Base-by-base conservation (phyloP, 2,888 invertebrate species). In the Helobdella robusta region DNA sequence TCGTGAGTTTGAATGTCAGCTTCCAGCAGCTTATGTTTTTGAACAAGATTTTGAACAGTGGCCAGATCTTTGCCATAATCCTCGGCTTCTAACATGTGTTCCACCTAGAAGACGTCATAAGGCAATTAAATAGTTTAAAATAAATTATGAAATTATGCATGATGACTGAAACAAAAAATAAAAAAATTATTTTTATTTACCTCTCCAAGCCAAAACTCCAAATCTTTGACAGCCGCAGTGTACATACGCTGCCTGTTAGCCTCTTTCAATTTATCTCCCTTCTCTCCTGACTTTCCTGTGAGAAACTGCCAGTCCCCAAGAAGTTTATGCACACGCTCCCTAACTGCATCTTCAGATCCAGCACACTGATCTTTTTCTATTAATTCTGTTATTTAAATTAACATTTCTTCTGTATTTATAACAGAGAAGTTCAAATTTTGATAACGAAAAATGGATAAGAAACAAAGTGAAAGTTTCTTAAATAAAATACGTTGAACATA, bases 181-280 rank as follows among this genome's bases (percentile, higher is more conserved):
- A n/a, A n/a, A n/a, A 44, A 44, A 60, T 8, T 25, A 20, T n/a
- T 15, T 60, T 28, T 11, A 60, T 62, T 70, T 61, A 95, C 94
- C 85, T 98, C 97, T 73, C 97, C 97, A 66, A 99, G 86, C 98
- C 98, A 98, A 83, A 99, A 98, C 83, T 99, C 98, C 72, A 98
- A 85, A 82, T 98, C 98, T 82, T 99, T 98, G 70, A 98, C 95
- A 6, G 71, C 97, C 67, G 98, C 98, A 81, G 98, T 97, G 83
- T 97, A 99, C 0, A 94, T 94, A 71, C 97, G 86, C 79, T 98
- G 98, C 78, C 95, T 92, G 82, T 97, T 98, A 62, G 98, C 98
- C 80, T 99, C 98, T 81, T 98, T 97, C 75, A 98, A 83, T 79
- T 95, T 94, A 76, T 95, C 85, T 1, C 93, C 93, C 82, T 99